Evolutionary conservation across 2,113 vertebrate species (phyloP), one percentile per base, ranked within the genome.

Genomic region (Sinocyclocheilus anophthalmus): DNA sequence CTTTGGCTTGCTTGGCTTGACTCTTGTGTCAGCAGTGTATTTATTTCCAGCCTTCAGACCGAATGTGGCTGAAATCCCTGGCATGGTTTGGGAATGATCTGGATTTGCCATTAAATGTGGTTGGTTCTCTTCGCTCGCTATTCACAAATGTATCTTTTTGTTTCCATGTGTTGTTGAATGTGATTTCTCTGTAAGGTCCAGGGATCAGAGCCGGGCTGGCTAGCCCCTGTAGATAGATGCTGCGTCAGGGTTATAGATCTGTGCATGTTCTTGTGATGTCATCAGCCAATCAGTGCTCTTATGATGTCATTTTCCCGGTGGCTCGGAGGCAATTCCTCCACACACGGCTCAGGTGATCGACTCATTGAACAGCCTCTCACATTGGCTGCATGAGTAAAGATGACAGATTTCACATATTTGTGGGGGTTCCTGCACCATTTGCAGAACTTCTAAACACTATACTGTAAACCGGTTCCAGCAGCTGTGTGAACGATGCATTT

Each of bases 21-120:
- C 57, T 22, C 7, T 63, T 63, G 4, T 72, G 81, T 42, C 12
- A 50, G 8, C 26, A 61, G 22, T 20, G 24, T 8, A 20, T 55
- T 77, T 16, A 77, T 50, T 30, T 81, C 30, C 67, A n/a, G 39
- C 63, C 37, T 33, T 53, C 57, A 16, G n/a, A 73, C 63, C 20
- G n/a, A 26, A 81, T 86, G 45, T 75, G 61, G 76, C 70, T 24
- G 53, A n/a, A 72, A 57, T 30, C 30, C n/a, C 22, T 55, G 33
- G 65, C 65, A 0, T 55, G 48, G 53, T 73, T 53, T 72, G 37
- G 33, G 9, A 69, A 24, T 16, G 50, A 53, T 67, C 50, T n/a
- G 20, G 70, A 55, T 2, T 24, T 57, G 9, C 9, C 12, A 26
- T 63, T 72, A n/a, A 37, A 73, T 42, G 48, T 55, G 48, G 26